phyloP scores from a whole-genome alignment of 2,888 invertebrate genomes.

The Lysandra coridon region DNA sequence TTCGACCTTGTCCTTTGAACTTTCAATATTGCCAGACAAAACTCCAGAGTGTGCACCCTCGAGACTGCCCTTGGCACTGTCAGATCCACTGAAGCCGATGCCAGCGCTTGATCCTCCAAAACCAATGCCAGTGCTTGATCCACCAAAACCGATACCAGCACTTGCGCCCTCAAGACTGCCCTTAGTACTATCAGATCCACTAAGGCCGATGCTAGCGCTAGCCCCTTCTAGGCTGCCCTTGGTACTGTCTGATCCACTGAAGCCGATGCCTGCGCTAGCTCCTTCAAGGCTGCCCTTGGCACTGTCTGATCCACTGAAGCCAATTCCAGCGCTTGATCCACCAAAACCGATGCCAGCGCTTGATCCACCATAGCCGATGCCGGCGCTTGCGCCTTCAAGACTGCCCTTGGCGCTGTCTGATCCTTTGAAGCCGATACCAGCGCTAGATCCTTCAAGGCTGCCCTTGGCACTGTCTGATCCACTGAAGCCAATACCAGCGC shows the following conservation, averaged over 20 bases:
- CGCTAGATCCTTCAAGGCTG: not conserved
- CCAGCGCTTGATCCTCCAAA: not conserved
- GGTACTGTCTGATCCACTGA: not conserved
- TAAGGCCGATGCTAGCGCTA: too few species aligned
- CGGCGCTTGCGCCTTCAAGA: not conserved
- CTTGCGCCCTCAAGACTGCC: not conserved
- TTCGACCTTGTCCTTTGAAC: not conserved
- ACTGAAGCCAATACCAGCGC: not conserved
- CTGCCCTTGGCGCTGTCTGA: too few species aligned
- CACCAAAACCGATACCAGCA: not conserved
- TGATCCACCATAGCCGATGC: not conserved
- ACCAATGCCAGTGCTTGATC: not conserved
- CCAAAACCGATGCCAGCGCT: not conserved
- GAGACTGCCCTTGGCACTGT: not conserved
- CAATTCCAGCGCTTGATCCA: not conserved
- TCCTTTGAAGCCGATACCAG: not conserved
- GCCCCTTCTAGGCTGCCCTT: too few species aligned
- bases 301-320: not conserved
- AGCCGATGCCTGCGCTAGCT: not conserved
- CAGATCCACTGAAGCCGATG: slow-evolving; percentile 33
- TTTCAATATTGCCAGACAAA: slow-evolving; percentile 8
- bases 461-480: not conserved
- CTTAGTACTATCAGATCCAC: too few species aligned
- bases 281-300: not conserved
- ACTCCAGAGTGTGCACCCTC: not conserved